phyloP scores from a whole-genome alignment of 2,888 invertebrate species.

The Drosophila mettleri region DNA sequence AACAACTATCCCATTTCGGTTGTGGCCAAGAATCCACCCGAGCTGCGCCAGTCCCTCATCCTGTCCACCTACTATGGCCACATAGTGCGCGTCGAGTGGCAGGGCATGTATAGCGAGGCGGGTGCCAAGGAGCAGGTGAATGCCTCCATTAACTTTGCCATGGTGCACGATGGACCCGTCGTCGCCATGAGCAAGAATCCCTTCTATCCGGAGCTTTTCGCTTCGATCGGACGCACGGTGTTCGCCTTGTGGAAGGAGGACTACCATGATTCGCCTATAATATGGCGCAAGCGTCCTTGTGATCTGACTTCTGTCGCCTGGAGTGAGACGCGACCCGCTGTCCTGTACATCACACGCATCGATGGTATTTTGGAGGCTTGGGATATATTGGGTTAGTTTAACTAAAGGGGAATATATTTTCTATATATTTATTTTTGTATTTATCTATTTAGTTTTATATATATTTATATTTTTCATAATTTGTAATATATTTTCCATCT shows the following conservation, averaged over 20 bases:
- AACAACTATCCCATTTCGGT: constrained; percentile 65
- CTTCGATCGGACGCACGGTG: constrained; percentile 91
- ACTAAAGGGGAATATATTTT: rapidly evolving
- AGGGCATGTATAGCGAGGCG: constrained; percentile 88
- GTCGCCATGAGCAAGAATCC: constrained; percentile 87
- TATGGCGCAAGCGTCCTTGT: constrained; percentile 88
- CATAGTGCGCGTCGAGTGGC: constrained; percentile 86
- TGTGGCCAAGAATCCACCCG: constrained; percentile 57
- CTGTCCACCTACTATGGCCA: constrained; percentile 80
- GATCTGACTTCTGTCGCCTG: constrained; percentile 89
- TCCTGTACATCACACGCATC: constrained; percentile 89
- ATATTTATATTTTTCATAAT: too few species aligned
- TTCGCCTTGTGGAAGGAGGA: constrained; percentile 91
- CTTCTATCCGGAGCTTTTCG: constrained; percentile 87
- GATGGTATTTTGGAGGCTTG: constrained; percentile 93
- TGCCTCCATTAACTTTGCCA: constrained; percentile 84
- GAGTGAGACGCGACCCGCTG: constrained; percentile 91
- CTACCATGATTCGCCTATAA: constrained; percentile 87
- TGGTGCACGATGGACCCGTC: constrained; percentile 90
- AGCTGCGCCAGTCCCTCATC: constrained; percentile 71
- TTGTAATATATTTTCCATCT: too few species aligned
- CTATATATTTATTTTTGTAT: too few species aligned
- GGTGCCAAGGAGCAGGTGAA: constrained; percentile 87
- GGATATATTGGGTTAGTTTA: constrained; percentile 87
- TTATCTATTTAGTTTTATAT: too few species aligned